These are phyloP conservation scores for Apoda limacodes DNA, from an alignment of 2,888 invertebrate species.

Conservation along the genomic window DNA sequence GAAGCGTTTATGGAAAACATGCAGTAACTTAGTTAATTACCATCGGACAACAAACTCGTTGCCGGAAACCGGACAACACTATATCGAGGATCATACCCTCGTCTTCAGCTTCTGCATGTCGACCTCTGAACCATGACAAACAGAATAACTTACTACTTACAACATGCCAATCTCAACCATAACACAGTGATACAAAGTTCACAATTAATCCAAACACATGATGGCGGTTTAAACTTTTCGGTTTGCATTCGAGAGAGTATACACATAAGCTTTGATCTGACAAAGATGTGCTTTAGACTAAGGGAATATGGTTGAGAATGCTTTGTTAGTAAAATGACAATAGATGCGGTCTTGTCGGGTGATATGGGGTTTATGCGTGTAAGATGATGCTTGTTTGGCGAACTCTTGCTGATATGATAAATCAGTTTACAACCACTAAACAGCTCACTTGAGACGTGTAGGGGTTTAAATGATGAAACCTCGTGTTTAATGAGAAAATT, in stretches of 20 bases:
- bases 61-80: constrained; percentile 67
- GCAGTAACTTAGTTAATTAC: constrained; percentile 63
- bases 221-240: constrained; percentile 27
- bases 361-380: constrained; percentile 65
- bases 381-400: constrained; percentile 66
- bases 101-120: constrained; percentile 47
- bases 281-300: constrained; percentile 56
- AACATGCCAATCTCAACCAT: constrained; percentile 22
- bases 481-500: constrained; percentile 56
- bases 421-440: constrained; percentile 60
- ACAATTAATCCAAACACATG: constrained; percentile 17
- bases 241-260: too few relatives aligned
- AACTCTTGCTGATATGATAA: constrained; percentile 64
- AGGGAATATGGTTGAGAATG: constrained; percentile 55
- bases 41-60: constrained; percentile 37
- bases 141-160: constrained; percentile 10
- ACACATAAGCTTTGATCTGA: constrained; percentile 36
- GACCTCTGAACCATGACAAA: constrained; percentile 6
- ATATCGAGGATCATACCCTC: constrained; percentile 56
- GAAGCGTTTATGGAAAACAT: constrained; percentile 21
- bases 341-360: constrained; percentile 36
- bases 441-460: constrained; percentile 53
- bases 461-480: constrained; percentile 50
- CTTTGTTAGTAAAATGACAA: constrained; percentile 33
- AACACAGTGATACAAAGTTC: constrained; percentile 23